A percentile compares a stretch with the other conserved stretches of the same genome.
Conservation (phyloP, 2,888 invertebrate genomes). For the Psylliodes chrysocephalus region DNA sequence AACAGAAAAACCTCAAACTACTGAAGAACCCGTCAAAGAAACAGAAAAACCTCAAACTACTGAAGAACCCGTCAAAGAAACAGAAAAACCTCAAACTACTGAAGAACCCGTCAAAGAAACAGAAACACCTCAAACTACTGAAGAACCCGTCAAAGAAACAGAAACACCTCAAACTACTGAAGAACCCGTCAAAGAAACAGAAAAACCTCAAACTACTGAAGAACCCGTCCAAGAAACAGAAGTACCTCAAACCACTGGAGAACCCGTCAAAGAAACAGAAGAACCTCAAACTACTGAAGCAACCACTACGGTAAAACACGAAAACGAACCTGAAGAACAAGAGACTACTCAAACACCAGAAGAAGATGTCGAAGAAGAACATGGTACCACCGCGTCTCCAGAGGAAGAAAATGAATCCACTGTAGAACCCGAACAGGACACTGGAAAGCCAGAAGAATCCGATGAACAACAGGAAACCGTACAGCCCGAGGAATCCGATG, state of each 20-base stretch:
- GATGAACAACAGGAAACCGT: neutral
- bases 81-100: neutral
- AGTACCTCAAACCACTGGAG: neutral
- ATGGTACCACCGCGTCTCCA: no score
- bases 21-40: slow-evolving; percentile 1
- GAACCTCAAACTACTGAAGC: neutral
- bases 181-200: slow-evolving; percentile 6
- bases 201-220: neutral
- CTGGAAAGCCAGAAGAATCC: neutral
- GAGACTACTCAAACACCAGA: neutral
- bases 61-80: neutral
- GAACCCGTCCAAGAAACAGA: neutral
- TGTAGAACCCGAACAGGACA: slow-evolving; percentile 2
- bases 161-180: neutral
- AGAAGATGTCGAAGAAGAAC: neutral
- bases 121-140: neutral
- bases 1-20: neutral
- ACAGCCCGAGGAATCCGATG: no score
- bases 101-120: slow-evolving; percentile 2
- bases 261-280: neutral
- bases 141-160: neutral
- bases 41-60: neutral
- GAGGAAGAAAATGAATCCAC: neutral
- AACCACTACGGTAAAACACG: neutral
- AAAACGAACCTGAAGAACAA: neutral